These are phyloP conservation scores for Sula dactylatra DNA, from an alignment of 2,113 vertebrate genomes.

Conservation along the genomic window DNA sequence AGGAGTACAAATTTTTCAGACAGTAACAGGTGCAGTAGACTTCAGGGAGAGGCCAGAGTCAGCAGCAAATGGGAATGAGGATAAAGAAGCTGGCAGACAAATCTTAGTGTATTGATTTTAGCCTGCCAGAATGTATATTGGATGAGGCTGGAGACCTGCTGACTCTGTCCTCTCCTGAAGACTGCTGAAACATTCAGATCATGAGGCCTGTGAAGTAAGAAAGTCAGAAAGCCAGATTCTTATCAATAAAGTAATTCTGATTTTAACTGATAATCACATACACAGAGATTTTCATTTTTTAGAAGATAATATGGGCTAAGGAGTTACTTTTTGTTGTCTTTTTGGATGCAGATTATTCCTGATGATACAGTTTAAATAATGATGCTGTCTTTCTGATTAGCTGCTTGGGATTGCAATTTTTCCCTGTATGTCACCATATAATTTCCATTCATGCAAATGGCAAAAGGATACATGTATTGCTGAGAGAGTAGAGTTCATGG, in stretches of 20 bases:
- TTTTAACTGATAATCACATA: neutral
- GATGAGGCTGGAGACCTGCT: constrained; percentile 40
- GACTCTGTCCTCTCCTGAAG: neutral
- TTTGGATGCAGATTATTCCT: neutral
- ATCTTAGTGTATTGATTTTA: constrained; percentile 16
- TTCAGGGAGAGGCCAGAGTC: neutral
- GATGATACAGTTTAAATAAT: neutral
- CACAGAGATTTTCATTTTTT: neutral
- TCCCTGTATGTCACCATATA: neutral
- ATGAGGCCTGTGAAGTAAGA: neutral
- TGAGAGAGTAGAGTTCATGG: neutral
- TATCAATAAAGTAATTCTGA: neutral
- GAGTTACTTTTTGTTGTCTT: neutral
- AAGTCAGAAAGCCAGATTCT: neutral
- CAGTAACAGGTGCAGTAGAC: neutral
- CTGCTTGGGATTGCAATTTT: neutral
- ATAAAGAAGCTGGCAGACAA: constrained; percentile 34
- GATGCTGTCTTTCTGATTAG: neutral
- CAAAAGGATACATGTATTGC: neutral
- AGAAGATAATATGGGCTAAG: neutral
- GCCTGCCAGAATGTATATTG: constrained; percentile 20
- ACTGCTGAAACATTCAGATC: constrained; percentile 12
- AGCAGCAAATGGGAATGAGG: neutral
- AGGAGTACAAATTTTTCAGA: neutral
- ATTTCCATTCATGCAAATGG: neutral